These are phyloP conservation scores for Archivesica marissinica DNA, from an alignment of 1,140 invertebrate genomes.

Conservation along the genomic window DNA sequence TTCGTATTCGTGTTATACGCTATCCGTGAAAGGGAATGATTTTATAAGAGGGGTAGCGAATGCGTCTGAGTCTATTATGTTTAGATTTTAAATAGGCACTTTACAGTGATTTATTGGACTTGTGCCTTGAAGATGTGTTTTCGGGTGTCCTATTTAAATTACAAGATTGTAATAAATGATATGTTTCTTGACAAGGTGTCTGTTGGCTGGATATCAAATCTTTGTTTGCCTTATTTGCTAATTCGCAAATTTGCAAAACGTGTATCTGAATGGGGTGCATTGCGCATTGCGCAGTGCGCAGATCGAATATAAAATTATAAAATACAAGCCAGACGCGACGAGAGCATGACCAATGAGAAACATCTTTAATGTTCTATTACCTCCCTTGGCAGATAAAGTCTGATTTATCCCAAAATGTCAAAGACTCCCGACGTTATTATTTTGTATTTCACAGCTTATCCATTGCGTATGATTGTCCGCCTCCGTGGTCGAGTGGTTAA, in stretches of 20 bases:
- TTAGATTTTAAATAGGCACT: neutral
- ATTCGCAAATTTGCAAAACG: neutral
- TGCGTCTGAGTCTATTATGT: neutral
- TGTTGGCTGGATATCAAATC: slow-evolving; percentile 13
- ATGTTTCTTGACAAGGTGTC: neutral
- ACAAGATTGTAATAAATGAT: slow-evolving; percentile 24
- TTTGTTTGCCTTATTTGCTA: neutral
- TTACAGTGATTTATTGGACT: slow-evolving; percentile 25
- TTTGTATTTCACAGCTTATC: too few species aligned
- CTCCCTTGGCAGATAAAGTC: too few species aligned
- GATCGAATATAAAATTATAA: too few species aligned
- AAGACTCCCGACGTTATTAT: too few species aligned
- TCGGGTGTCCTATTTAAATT: slow-evolving; percentile 15
- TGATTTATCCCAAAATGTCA: too few species aligned
- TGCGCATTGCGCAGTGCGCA: too few species aligned
- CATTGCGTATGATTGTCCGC: too few species aligned
- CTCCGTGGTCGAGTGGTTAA: too few species aligned
- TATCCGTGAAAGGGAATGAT: slow-evolving; percentile 21
- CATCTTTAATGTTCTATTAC: too few species aligned
- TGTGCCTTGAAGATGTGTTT: neutral
- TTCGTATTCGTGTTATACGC: slow-evolving; percentile 17
- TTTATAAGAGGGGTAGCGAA: neutral
- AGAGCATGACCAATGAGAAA: too few species aligned
- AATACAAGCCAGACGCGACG: too few species aligned
- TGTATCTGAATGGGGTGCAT: neutral